A percentile compares a stretch with the other conserved stretches of the same genome.
These are phyloP conservation scores for Heteromyza rotundicornis DNA, from an alignment of 2,888 invertebrate species.

Conservation along the genomic window DNA sequence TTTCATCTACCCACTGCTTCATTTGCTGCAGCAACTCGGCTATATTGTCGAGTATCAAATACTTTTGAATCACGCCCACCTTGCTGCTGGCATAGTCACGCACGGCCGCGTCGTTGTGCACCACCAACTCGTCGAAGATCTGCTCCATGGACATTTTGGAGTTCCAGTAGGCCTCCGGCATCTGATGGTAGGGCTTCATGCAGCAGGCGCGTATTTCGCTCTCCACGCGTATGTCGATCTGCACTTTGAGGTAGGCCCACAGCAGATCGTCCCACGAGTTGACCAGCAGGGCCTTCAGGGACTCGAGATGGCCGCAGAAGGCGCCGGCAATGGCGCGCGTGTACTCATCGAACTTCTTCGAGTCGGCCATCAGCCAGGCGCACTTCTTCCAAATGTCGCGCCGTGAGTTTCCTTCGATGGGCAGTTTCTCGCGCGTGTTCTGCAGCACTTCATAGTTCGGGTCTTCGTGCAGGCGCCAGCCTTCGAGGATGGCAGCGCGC, in stretches of 20 bases:
- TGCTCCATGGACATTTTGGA: constrained; percentile 73
- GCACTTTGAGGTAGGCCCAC: constrained; percentile 84
- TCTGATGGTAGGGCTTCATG: constrained; percentile 64
- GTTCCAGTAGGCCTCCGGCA: constrained; percentile 75
- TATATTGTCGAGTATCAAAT: constrained; percentile 83
- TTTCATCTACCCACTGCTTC: constrained; percentile 67
- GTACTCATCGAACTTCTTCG: constrained; percentile 66
- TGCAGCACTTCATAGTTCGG: constrained; percentile 70
- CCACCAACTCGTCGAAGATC: constrained; percentile 72
- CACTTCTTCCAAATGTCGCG: constrained; percentile 81
- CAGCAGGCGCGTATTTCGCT: constrained; percentile 72
- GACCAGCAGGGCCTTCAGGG: constrained; percentile 76
- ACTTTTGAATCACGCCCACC: constrained; percentile 81
- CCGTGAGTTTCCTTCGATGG: constrained; percentile 82
- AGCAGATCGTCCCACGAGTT: constrained; percentile 88
- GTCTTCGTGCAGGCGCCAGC: constrained; percentile 89
- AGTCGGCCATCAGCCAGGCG: constrained; percentile 69
- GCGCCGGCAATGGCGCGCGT: constrained; percentile 75
- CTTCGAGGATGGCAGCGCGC: constrained; percentile 88
- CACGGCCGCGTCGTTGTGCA: constrained; percentile 67
- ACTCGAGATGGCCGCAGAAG: constrained; percentile 82
- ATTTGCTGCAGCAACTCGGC: constrained; percentile 75
- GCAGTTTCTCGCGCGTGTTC: constrained; percentile 56
- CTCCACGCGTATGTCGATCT: constrained; percentile 86
- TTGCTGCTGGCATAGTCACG: constrained; percentile 66